These are phyloP conservation scores for Dicycla oo DNA, from an alignment of 2,888 invertebrate genomes.

Conservation along the genomic window DNA sequence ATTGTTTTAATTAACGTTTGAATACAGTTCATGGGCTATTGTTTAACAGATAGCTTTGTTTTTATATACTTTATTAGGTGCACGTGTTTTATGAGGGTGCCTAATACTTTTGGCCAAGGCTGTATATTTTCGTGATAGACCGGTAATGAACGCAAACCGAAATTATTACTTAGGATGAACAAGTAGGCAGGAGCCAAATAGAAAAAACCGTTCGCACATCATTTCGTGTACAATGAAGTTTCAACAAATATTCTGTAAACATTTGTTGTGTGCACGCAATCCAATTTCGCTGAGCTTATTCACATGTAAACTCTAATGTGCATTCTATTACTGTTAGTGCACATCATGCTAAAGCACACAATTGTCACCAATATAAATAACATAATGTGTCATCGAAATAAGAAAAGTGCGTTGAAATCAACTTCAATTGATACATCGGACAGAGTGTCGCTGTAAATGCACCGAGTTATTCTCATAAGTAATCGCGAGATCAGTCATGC, in stretches of 20 bases:
- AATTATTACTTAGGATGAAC: too few relatives aligned
- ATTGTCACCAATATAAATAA: slow-evolving; percentile 49
- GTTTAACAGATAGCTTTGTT: too few relatives aligned
- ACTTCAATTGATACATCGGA: slow-evolving; percentile 71
- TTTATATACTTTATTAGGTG: too few relatives aligned
- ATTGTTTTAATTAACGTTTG: too few relatives aligned
- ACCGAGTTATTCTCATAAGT: slow-evolving; percentile 71
- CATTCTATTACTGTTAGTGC: slow-evolving; percentile 28
- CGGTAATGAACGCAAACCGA: neutral
- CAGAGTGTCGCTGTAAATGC: slow-evolving; percentile 65
- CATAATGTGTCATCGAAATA: slow-evolving; percentile 61
- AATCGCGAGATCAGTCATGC: slow-evolving; percentile 73
- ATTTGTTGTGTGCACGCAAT: neutral
- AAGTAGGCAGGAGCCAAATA: neutral
- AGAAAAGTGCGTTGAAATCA: slow-evolving; percentile 51
- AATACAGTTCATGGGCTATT: too few relatives aligned
- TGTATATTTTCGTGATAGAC: neutral
- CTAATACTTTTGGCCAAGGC: too few relatives aligned
- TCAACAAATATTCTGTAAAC: neutral
- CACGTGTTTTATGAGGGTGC: too few relatives aligned
- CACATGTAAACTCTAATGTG: neutral
- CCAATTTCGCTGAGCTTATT: slow-evolving; percentile 5
- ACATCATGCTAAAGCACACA: slow-evolving; percentile 30
- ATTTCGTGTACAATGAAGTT: neutral
- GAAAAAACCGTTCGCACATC: neutral